phyloP scores from a whole-genome alignment of 2,113 vertebrate genomes.

The Oryzias woworae region DNA sequence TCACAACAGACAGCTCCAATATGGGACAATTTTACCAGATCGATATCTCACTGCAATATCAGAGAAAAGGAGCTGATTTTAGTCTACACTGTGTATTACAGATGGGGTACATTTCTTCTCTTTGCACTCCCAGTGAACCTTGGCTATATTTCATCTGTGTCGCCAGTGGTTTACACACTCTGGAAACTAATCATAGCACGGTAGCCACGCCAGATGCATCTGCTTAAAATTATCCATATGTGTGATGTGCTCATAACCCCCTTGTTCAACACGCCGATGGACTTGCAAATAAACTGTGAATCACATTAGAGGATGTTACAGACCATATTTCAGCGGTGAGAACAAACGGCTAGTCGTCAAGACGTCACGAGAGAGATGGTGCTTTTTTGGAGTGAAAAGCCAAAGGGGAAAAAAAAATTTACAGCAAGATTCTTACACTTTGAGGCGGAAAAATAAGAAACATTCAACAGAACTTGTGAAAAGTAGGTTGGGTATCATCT shows the following conservation, averaged over 20 bases:
- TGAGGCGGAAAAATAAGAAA: background rate
- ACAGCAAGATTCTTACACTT: background rate
- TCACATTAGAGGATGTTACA: conserved; percentile 62
- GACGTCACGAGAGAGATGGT: conserved; percentile 33
- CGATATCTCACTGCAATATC: conserved; percentile 99
- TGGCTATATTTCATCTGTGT: conserved; percentile 92
- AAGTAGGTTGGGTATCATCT: background rate
- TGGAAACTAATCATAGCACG: conserved; percentile 86
- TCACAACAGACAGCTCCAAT: conserved; percentile 99
- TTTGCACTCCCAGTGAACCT: conserved; percentile 93
- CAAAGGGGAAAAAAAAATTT: background rate
- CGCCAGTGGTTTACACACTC: conserved; percentile 85
- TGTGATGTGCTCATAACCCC: conserved; percentile 61
- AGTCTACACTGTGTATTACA: conserved; percentile 99
- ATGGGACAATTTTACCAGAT: conserved; percentile 99
- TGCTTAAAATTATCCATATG: conserved; percentile 83
- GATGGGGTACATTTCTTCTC: conserved; percentile 97
- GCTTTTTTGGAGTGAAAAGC: conserved; percentile 19
- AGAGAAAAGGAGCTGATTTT: conserved; percentile 99
- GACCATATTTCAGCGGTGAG: conserved; percentile 60
- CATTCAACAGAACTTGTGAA: background rate
- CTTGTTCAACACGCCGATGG: conserved; percentile 57
- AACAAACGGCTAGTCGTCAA: conserved; percentile 69
- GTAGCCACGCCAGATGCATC: conserved; percentile 77
- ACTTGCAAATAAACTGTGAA: conserved; percentile 74